A percentile compares a stretch with the other conserved stretches of the same genome.
These are phyloP conservation scores for Lagopus leucura DNA, from an alignment of 2,113 vertebrate genomes.

Conservation along the genomic window DNA sequence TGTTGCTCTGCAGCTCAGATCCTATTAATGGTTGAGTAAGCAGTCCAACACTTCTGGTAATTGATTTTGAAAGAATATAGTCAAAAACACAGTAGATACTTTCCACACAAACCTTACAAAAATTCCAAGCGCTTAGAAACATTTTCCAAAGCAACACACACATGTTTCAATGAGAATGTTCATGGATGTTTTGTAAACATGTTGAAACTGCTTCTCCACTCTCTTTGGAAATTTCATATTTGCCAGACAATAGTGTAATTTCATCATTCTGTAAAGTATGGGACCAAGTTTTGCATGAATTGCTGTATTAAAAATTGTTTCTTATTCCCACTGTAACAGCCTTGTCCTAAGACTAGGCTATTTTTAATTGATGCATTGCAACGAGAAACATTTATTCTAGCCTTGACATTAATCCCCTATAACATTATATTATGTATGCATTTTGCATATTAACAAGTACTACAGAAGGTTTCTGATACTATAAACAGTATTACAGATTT, in stretches of 20 bases:
- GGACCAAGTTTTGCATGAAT: not conserved
- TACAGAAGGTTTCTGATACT: slow-evolving; percentile 67
- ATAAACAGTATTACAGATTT: slow-evolving; percentile 37
- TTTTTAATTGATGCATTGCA: slow-evolving; percentile 33
- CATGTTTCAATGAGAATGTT: not conserved
- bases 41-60: not conserved
- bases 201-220: not conserved
- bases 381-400: slow-evolving; percentile 26
- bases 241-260: not conserved
- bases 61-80: not conserved
- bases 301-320: slow-evolving; percentile 32
- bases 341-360: slow-evolving; percentile 45
- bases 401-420: not conserved
- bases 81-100: not conserved
- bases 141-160: not conserved
- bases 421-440: slow-evolving; percentile 61
- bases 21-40: not conserved
- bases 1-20: not conserved
- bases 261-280: not conserved
- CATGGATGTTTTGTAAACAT: not conserved
- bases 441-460: slow-evolving; percentile 65
- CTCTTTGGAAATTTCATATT: not conserved
- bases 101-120: not conserved
- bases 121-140: not conserved
- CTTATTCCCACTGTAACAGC: not conserved